Evolutionary conservation across 2,113 vertebrate species (phyloP).

Genomic region (Oncorhynchus keta): DNA sequence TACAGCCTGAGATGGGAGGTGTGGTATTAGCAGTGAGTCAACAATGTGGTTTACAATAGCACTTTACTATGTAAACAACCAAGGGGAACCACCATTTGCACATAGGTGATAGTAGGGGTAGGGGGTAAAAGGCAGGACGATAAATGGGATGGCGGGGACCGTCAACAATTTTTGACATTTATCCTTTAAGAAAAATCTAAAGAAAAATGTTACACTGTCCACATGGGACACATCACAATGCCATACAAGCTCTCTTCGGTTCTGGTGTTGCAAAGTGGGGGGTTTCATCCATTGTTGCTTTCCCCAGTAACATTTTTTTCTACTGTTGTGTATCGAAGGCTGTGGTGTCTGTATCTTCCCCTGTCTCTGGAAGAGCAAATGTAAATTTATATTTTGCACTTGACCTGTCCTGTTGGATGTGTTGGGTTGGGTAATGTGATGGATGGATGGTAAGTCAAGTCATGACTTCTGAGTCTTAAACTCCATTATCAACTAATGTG

Average conservation of each 20-base stretch:
- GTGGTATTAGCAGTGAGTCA: not conserved
- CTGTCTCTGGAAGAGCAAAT: not conserved
- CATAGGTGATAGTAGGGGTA: not conserved
- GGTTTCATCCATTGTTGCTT: constrained; percentile 11
- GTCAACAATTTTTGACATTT: not conserved
- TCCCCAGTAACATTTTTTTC: not conserved
- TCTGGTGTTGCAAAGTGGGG: not conserved
- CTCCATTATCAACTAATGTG: not conserved
- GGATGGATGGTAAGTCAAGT: constrained; percentile 14
- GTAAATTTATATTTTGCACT: not conserved
- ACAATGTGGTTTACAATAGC: not conserved
- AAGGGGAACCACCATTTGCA: not conserved
- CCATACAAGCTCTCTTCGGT: not conserved
- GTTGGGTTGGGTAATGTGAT: constrained; percentile 5
- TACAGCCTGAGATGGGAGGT: not conserved
- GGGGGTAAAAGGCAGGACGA: not conserved
- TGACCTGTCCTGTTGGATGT: not conserved
- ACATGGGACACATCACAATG: not conserved
- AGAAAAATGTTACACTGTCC: not conserved
- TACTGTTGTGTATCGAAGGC: not conserved
- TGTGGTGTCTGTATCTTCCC: not conserved
- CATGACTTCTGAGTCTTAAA: not conserved
- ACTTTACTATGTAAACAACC: not conserved
- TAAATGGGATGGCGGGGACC: not conserved
- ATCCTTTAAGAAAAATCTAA: not conserved